phyloP scores from a whole-genome alignment of 2,888 invertebrate species.

The Epistrophella euchroma region DNA sequence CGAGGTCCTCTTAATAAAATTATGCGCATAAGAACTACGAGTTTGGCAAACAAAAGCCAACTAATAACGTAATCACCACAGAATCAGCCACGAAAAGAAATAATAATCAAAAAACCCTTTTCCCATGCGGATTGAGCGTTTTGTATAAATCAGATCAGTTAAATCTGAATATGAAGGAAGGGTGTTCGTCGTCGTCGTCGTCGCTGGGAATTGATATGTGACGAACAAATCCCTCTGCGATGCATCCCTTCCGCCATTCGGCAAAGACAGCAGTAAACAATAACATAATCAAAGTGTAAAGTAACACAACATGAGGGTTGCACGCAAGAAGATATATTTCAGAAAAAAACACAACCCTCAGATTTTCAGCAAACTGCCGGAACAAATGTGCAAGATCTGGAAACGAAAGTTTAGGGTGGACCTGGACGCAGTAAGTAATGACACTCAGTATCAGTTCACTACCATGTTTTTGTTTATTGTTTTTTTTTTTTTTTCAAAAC shows the following conservation, averaged over 20 bases:
- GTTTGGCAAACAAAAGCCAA: conserved; percentile 68
- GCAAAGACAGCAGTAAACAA: conserved; percentile 45
- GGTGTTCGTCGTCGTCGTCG: neutral
- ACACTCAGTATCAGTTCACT: neutral
- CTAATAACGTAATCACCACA: conserved; percentile 75
- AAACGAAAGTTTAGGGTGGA: conserved; percentile 6
- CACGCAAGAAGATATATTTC: neutral
- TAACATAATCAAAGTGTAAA: conserved; percentile 66
- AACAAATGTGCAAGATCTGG: conserved; percentile 8
- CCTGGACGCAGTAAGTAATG: neutral
- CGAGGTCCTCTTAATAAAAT: conserved; percentile 35
- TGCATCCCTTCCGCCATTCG: conserved; percentile 43
- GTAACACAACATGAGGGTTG: conserved; percentile 30
- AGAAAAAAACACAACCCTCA: conserved; percentile 36
- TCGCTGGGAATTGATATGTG: conserved; percentile 66
- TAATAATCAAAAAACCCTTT: conserved; percentile 53
- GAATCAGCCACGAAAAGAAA: conserved; percentile 41
- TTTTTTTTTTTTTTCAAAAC: neutral
- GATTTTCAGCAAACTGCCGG: neutral
- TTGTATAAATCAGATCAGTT: conserved; percentile 51
- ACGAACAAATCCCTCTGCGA: neutral
- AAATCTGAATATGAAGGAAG: conserved; percentile 8
- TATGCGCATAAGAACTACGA: neutral
- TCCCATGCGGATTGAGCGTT: conserved; percentile 72
- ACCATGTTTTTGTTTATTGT: conserved; percentile 4